A percentile compares a stretch with the other conserved stretches of the same genome.
phyloP scores from a whole-genome alignment of 2,797 vertebrate species.

The Hoplostethus atlanticus region DNA sequence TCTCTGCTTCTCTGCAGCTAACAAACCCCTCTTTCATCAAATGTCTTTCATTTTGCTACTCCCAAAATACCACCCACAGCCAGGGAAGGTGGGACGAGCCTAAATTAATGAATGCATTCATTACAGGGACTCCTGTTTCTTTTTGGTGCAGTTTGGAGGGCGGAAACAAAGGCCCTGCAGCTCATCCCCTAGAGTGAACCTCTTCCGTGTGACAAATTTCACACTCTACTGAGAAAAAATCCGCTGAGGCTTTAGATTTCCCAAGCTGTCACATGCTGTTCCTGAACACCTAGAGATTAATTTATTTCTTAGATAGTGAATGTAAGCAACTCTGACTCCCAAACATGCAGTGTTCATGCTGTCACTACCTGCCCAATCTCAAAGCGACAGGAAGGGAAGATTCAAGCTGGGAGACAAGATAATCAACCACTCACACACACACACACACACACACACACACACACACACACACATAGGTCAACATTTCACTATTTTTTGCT shows the following conservation, averaged over 20 bases:
- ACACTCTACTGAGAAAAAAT: constrained; percentile 72
- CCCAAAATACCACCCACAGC: constrained; percentile 44
- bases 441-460: constrained; percentile 2
- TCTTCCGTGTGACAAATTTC: constrained; percentile 78
- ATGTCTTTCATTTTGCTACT: constrained; percentile 50
- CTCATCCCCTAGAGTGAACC: constrained; percentile 65
- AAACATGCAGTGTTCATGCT: constrained; percentile 21
- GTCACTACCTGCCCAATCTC: constrained; percentile 56
- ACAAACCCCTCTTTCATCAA: constrained; percentile 47
- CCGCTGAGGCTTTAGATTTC: constrained; percentile 71
- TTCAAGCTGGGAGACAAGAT: constrained; percentile 57
- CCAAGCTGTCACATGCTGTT: constrained; percentile 66
- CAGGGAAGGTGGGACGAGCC: constrained; percentile 43
- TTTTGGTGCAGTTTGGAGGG: constrained; percentile 66
- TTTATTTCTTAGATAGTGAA: constrained; percentile 62
- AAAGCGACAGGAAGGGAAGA: constrained; percentile 39
- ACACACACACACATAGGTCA: constrained; percentile 35
- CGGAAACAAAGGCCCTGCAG: constrained; percentile 52
- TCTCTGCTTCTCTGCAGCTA: constrained; percentile 44
- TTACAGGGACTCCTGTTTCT: constrained; percentile 49
- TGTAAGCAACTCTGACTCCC: constrained; percentile 53
- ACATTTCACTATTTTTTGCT: background rate
- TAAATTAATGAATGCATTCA: constrained; percentile 61
- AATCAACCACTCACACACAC: constrained; percentile 29
- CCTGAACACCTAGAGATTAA: constrained; percentile 67